phyloP scores from a whole-genome alignment of 1,140 invertebrate species.

The Nixonia krombeini region DNA sequence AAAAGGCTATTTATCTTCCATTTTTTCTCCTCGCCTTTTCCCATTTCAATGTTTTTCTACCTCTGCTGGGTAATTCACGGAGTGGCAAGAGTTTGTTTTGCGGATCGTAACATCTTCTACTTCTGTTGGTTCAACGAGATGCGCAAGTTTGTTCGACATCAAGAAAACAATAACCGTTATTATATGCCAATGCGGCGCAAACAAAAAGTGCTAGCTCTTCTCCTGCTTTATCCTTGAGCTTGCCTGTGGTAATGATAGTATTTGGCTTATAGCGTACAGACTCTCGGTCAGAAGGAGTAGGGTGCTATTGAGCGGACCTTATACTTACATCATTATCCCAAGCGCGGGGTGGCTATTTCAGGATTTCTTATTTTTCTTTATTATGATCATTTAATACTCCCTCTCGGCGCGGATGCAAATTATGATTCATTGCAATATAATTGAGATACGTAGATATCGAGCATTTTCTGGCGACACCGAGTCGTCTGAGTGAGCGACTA shows the following conservation, averaged over 20 bases:
- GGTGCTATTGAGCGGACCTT: constrained; percentile 44
- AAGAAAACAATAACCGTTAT: constrained; percentile 28
- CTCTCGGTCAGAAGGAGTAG: no score
- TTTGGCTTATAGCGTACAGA: constrained; percentile 28
- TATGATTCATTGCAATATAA: constrained; percentile 39
- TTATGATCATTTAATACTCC: constrained; percentile 58
- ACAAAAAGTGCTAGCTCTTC: constrained; percentile 12
- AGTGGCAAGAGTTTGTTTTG: constrained; percentile 10
- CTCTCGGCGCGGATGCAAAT: constrained; percentile 35
- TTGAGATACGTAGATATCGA: neutral
- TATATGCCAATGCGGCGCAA: constrained; percentile 20
- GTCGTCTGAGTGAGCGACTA: neutral
- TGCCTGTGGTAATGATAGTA: constrained; percentile 46
- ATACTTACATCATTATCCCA: constrained; percentile 61
- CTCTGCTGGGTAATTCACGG: neutral
- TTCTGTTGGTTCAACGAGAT: constrained; percentile 15
- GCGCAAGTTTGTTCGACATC: constrained; percentile 13
- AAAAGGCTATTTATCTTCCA: constrained; percentile 3
- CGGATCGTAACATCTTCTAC: constrained; percentile 12
- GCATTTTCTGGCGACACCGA: neutral
- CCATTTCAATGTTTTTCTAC: neutral
- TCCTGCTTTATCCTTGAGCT: constrained; percentile 10
- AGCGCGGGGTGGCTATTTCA: constrained; percentile 39
- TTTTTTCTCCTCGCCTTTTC: constrained; percentile 1
- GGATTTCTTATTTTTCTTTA: constrained; percentile 57